Base-by-base conservation (phyloP, 2,888 invertebrate genomes). In the Phengaris arion region DNA sequence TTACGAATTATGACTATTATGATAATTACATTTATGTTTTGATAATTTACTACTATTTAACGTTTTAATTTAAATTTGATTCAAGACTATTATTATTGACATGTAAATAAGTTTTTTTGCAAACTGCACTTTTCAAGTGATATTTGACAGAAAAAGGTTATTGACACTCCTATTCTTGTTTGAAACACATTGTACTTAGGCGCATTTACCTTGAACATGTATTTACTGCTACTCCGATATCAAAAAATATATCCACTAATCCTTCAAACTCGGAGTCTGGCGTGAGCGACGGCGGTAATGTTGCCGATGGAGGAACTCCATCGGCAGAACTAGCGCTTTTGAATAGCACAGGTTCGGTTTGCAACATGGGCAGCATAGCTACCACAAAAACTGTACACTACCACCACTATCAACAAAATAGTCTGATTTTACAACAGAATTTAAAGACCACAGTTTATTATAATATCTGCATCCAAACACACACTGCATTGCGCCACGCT, bases 401-500 rank as follows among this genome's bases (percentile, higher is more conserved):
- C 84, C 86, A 86, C 87, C 85, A 79, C 83, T 87, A 82, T 85
- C 83, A 80, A 84, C 83, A 87, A 82, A 81, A 84, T 83, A 80
- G 83, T 87, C 85, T 87, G 83, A 85, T 81, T 85, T 70, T 35
- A 70, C 82, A 81, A 85, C 85, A 81, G 88, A 86, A 85, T 87
- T 86, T 81, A 85, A 87, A 89, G 83, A 85, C 86, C 90, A 90
- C 89, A 87, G 85, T 85, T 86, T 83, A 12, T 64, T 64, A 84
- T 89, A 89, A 84, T 89, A 89, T 89, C 86, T 88, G 87, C 87
- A 89, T 86, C 87, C 85, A 89, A 91, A 92, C 89, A 91, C 89
- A 91, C 91, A 92, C 92, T 91, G 93, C 93, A 93, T 93, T 93
- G 93, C 93, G 92, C 93, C 92, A 92, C 92, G 86, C 86, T 87